phyloP scores from a whole-genome alignment of 2,797 vertebrate genomes.

The Periophthalmus magnuspinnatus region DNA sequence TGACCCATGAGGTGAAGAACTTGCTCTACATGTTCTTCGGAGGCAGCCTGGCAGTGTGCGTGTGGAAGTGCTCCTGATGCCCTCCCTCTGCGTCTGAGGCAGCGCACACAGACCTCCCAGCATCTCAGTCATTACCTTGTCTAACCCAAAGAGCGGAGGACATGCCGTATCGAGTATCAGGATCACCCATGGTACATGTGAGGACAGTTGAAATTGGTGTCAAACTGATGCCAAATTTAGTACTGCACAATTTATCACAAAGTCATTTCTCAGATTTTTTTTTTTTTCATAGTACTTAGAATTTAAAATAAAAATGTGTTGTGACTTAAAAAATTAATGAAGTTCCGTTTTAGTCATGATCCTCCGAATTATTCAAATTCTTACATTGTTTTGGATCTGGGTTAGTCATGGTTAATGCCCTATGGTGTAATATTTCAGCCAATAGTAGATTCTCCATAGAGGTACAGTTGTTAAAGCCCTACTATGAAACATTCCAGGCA shows the following conservation, averaged over 20 bases:
- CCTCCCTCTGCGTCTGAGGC: neutral
- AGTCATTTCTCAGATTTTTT: neutral
- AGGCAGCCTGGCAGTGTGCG: slow-evolving; percentile 92
- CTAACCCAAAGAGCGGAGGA: neutral
- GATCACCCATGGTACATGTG: neutral
- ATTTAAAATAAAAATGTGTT: neutral
- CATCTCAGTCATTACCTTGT: neutral
- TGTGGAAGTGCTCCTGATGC: slow-evolving; percentile 96
- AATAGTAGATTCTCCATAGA: too few relatives aligned
- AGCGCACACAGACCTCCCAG: neutral
- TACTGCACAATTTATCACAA: neutral
- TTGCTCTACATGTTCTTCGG: slow-evolving; percentile 98
- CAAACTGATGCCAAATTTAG: neutral
- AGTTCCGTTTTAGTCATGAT: neutral
- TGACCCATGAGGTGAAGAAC: slow-evolving; percentile 96
- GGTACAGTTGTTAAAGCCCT: neutral
- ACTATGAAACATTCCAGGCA: neutral
- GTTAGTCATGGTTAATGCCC: neutral
- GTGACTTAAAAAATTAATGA: neutral
- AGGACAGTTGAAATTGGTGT: neutral
- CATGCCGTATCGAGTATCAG: neutral
- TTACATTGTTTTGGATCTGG: neutral
- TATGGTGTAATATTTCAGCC: neutral
- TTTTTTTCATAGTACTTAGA: too few relatives aligned
- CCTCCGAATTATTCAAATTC: neutral